Evolutionary conservation across 2,797 vertebrate genomes (phyloP), one percentile per base, ranked within the genome.

Genomic region (Chelmon rostratus): DNA sequence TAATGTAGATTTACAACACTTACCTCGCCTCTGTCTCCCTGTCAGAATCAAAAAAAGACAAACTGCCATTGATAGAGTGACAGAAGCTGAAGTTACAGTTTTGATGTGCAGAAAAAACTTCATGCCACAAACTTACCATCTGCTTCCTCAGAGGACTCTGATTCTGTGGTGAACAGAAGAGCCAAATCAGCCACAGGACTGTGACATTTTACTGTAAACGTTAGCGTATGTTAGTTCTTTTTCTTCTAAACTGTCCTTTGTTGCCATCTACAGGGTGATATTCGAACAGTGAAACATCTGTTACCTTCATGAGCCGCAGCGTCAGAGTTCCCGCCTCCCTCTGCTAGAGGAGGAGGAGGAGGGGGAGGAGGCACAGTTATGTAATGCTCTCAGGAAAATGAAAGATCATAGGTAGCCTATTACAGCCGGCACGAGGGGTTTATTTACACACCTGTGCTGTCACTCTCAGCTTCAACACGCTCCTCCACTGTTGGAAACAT

Each of bases 61-160:
- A 6, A 53, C 68, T 8, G 68, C 57, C 8, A 77, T 7, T 3
- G 18, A 56, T 13, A 8, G 19, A 28, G 28, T 12, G 35, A 37
- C 10, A 47, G 5, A 42, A 53, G 4, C 3, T 75, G 19, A 72
- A 61, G 37, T 73, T 33, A n/a, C 52, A 69, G 38, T 8, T 65
- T 47, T 16, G 62, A 67, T 58, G n/a, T 70, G 18, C 37, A 44
- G 2, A 57, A 44, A 59, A 52, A 46, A 44, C 23, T 8, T 4
- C 25, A 25, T 9, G 35, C 52, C 6, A 16, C 6, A 59, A 6
- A 78, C 92, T 91, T 71, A 93, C 93, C 89, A 0, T 88, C 78
- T 56, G 62, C 28, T 3, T 91, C 91, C 81, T 92, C 91, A 31
- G 84, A 86, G 68, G 91, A 94, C 33, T 90, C 77, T 28, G 85